Conservation (phyloP, 2,888 invertebrate species). For the Rhingia rostrata region DNA sequence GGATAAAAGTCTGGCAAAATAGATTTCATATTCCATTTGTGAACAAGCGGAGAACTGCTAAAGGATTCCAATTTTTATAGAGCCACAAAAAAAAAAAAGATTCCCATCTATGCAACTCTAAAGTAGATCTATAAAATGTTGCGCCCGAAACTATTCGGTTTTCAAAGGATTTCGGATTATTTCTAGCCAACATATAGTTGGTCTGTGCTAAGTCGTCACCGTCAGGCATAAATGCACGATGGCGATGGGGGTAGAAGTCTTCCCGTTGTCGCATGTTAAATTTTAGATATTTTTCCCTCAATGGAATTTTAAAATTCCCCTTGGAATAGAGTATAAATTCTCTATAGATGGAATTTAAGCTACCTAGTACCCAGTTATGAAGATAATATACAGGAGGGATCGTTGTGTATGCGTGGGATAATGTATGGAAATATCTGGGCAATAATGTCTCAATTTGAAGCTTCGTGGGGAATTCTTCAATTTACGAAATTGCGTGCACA, state of each 20-base stretch:
- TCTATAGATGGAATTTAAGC: constrained; percentile 34
- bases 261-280: constrained; percentile 31
- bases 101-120: background rate
- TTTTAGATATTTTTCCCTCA: constrained; percentile 38
- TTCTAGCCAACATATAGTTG: background rate
- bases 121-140: constrained; percentile 6
- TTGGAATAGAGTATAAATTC: constrained; percentile 20
- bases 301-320: constrained; percentile 30
- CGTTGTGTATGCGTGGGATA: background rate
- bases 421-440: constrained; percentile 7
- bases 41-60: constrained; percentile 6
- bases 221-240: background rate
- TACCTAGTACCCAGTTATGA: constrained; percentile 17
- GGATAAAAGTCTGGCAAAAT: constrained; percentile 22
- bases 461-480: constrained; percentile 20
- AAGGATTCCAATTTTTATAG: background rate
- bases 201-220: background rate
- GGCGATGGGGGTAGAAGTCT: background rate
- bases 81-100: background rate
- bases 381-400: background rate
- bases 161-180: constrained; percentile 38
- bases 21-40: constrained; percentile 34
- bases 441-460: constrained; percentile 27
- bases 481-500: constrained; percentile 25
- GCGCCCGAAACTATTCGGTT: constrained; percentile 28